Conservation (phyloP, 2,113 vertebrate species). For the Podarcis cretensis region DNA sequence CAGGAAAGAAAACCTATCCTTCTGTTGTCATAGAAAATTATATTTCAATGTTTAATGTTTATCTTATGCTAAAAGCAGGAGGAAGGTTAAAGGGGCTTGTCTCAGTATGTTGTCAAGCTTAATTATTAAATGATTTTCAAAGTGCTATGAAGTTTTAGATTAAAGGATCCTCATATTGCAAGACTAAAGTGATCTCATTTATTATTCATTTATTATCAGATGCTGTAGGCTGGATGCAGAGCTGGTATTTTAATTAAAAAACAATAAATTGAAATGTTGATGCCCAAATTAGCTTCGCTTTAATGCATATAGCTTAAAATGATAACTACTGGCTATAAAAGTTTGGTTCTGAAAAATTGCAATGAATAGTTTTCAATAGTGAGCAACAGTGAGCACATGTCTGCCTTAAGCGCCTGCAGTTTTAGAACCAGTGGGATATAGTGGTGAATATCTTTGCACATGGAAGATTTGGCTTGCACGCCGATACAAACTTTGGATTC, state of each 20-base stretch:
- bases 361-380: background rate
- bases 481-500: background rate
- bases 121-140: slow-evolving; percentile 55
- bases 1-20: slow-evolving; percentile 14
- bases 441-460: background rate
- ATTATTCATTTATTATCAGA: slow-evolving; percentile 53
- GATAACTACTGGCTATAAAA: slow-evolving; percentile 1
- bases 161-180: slow-evolving; percentile 44
- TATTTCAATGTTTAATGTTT: slow-evolving; percentile 1
- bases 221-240: slow-evolving; percentile 29
- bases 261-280: slow-evolving; percentile 26
- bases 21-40: background rate
- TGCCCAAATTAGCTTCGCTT: background rate
- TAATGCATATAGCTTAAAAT: background rate
- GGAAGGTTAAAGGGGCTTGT: slow-evolving; percentile 33
- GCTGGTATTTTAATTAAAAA: slow-evolving; percentile 30
- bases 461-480: background rate
- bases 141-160: slow-evolving; percentile 36
- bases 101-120: slow-evolving; percentile 30
- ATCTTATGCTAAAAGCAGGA: slow-evolving; percentile 3
- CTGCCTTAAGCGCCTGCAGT: background rate
- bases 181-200: slow-evolving; percentile 43
- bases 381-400: background rate
- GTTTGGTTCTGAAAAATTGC: background rate
- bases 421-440: background rate